Percentiles rank a stretch among this genome's conserved stretches.
phyloP scores from a whole-genome alignment of 2,113 vertebrate species.

The Psammodynastes pulverulentus region DNA sequence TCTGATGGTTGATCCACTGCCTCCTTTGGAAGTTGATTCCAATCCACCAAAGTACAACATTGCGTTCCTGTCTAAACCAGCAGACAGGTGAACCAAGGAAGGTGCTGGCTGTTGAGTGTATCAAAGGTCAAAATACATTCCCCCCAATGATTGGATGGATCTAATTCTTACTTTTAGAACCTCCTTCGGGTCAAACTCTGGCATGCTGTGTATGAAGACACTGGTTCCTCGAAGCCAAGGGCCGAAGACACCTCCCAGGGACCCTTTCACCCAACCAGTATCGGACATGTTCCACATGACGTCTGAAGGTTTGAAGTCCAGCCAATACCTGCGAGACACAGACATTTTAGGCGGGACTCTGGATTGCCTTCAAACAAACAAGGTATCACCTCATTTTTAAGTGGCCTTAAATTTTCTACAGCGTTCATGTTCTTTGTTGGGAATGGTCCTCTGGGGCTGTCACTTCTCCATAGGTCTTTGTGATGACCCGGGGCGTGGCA shows the following conservation, averaged over 20 bases:
- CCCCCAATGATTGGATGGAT: not conserved
- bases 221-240: conserved; percentile 73
- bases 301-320: conserved; percentile 69
- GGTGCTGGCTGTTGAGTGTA: conserved; percentile 4
- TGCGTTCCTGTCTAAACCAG: not conserved
- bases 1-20: too few species aligned
- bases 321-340: conserved; percentile 66
- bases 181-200: conserved; percentile 61
- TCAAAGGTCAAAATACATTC: conserved; percentile 25
- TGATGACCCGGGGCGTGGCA: too few species aligned
- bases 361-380: not conserved
- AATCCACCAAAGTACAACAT: not conserved
- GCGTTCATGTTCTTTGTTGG: not conserved
- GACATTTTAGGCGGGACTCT: not conserved
- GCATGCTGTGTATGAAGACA: conserved; percentile 67
- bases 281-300: conserved; percentile 75
- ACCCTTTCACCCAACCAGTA: conserved; percentile 75
- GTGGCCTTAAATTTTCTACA: not conserved
- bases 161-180: conserved; percentile 65
- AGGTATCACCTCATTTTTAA: not conserved
- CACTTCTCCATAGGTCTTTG: not conserved
- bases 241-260: conserved; percentile 68
- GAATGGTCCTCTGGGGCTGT: not conserved
- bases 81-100: not conserved
- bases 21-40: not conserved